Conservation (phyloP, 1,140 invertebrate genomes). For the Cyclina sinensis region DNA sequence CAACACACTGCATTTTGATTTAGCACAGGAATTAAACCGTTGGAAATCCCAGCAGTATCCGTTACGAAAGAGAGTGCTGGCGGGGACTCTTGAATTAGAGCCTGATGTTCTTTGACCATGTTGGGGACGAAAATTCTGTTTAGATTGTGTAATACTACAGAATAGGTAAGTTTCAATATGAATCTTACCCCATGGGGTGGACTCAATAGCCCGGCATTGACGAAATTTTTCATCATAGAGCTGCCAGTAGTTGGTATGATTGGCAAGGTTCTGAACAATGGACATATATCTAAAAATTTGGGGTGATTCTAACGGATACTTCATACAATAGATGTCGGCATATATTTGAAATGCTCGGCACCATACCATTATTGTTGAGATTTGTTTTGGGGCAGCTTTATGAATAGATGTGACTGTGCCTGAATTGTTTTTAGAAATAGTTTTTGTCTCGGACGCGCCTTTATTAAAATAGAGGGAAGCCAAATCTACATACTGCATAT, state of each 20-base stretch:
- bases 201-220: not conserved
- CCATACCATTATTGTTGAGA: not conserved
- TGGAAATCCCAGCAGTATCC: no score
- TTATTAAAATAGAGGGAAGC: not conserved
- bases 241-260: not conserved
- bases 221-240: constrained; percentile 38
- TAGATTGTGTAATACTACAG: not conserved
- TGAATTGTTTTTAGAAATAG: not conserved
- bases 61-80: no score
- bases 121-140: no score
- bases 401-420: not conserved
- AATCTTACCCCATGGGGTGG: not conserved
- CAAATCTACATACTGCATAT: constrained; percentile 2
- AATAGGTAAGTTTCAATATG: constrained; percentile 23
- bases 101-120: no score
- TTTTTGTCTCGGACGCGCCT: not conserved
- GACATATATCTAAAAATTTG: constrained; percentile 35
- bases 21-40: no score
- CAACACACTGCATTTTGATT: not conserved
- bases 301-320: not conserved
- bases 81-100: no score
- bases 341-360: constrained; percentile 41
- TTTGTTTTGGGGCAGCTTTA: not conserved
- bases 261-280: constrained; percentile 19
- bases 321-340: not conserved